These are phyloP conservation scores for Flexamia atlantica DNA, from an alignment of 2,888 invertebrate genomes.

Conservation along the genomic window DNA sequence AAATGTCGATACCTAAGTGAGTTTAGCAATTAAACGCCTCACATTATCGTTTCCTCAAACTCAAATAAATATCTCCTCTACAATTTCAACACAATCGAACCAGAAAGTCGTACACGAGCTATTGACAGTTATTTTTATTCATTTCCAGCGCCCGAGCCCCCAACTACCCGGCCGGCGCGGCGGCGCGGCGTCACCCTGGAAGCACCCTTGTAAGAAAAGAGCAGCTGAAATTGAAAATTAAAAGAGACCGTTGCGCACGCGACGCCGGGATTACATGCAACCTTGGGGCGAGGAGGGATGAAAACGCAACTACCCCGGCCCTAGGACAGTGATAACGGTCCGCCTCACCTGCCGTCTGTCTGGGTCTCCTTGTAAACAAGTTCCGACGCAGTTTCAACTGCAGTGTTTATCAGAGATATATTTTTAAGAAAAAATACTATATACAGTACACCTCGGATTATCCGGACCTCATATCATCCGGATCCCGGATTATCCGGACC, in stretches of 20 bases:
- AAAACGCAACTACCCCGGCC: neutral
- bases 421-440: too few relatives aligned
- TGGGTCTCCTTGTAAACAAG: neutral
- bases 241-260: slow-evolving; percentile 48
- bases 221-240: slow-evolving; percentile 51
- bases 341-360: neutral
- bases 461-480: too few relatives aligned
- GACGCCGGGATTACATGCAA: slow-evolving; percentile 7
- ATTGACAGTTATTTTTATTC: slow-evolving; percentile 36
- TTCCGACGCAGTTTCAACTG: neutral
- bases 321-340: slow-evolving; percentile 1
- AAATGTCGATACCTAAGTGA: too few relatives aligned
- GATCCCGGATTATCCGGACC: too few relatives aligned
- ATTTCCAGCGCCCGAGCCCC: neutral
- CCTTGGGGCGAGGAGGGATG: slow-evolving; percentile 9
- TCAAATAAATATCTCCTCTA: too few relatives aligned
- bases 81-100: too few relatives aligned
- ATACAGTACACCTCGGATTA: too few relatives aligned
- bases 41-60: too few relatives aligned
- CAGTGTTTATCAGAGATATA: too few relatives aligned
- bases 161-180: neutral
- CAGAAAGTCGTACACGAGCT: too few relatives aligned
- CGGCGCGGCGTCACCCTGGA: neutral
- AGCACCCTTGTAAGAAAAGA: slow-evolving; percentile 14
- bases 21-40: too few relatives aligned